Evolutionary conservation across 2,888 invertebrate species (phyloP), one percentile per base, ranked within the genome.

Genomic region (Eupelmus urozonus): DNA sequence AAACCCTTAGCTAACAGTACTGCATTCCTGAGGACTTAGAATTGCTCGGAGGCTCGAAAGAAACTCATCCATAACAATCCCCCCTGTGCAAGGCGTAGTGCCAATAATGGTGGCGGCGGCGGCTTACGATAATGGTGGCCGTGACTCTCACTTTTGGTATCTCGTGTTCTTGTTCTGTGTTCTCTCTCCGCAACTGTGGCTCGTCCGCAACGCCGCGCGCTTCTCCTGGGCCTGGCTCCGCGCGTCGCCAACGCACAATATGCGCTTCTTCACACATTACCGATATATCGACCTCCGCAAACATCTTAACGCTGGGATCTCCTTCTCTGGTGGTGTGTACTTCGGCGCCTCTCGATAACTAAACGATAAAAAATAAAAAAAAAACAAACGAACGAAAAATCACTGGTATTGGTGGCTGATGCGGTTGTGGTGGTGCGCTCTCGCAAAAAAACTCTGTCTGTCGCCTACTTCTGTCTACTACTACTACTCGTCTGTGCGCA

Each of bases 61-160:
- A 62, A 20, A 34, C 2, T 51, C 45, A 16, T 13, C 16, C 51
- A 34, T 34, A 45, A 13, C 16, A 62, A 66, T 55, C 29, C 55
- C 63, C 57, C 27, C 77, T 82, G 82, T 83, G 83, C 82, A 84
- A 84, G 83, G 83, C 82, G 82, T 83, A 83, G 81, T 80, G 79
- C 81, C 62, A 69, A 79, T 59, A 79, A 79, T 83, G 83, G 84
- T 83, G 84, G 82, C 82, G 82, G 83, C 82, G 78, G 81, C 53
- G 11, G 20, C 80, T 63, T 34, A 63, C 49, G 55, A 65, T 20
- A 80, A 80, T 80, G 80, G 82, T 75, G 76, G 81, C 81, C 83
- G 80, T 82, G 82, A 83, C 84, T 87, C 86, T 86, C 83, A 87
- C 86, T 69, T 55, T 45, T 86, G 86, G 85, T 86, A 86, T 87